Conservation (phyloP, 2,888 invertebrate species). For the Meiosimyza decipiens region DNA sequence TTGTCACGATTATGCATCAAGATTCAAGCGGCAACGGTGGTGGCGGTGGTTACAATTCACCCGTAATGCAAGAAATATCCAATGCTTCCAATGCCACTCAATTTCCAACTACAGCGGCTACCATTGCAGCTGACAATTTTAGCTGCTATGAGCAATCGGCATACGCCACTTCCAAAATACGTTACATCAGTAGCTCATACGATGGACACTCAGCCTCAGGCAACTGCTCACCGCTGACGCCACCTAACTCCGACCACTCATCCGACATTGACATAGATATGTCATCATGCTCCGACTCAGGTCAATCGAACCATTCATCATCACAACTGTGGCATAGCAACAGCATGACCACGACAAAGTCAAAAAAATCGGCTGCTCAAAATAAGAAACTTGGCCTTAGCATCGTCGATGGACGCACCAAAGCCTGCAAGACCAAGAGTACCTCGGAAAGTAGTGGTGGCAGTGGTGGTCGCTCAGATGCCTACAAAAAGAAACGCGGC, state of each 20-base stretch:
- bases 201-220: constrained; percentile 62
- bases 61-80: constrained; percentile 65
- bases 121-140: not conserved
- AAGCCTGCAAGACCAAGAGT: constrained; percentile 55
- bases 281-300: constrained; percentile 64
- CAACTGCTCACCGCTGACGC: constrained; percentile 72
- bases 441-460: constrained; percentile 34
- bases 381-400: constrained; percentile 55
- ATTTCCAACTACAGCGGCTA: constrained; percentile 34
- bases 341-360: constrained; percentile 37
- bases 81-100: constrained; percentile 57
- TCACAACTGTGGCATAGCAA: constrained; percentile 40
- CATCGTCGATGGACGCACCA: constrained; percentile 63
- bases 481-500: constrained; percentile 62
- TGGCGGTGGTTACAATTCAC: constrained; percentile 46
- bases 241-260: constrained; percentile 79
- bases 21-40: constrained; percentile 40
- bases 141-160: constrained; percentile 27
- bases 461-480: constrained; percentile 44
- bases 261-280: constrained; percentile 76
- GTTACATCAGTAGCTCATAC: constrained; percentile 64
- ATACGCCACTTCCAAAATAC: constrained; percentile 56
- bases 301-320: constrained; percentile 48
- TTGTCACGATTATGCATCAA: constrained; percentile 73
- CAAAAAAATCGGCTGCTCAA: constrained; percentile 38